These are phyloP conservation scores for Aleiodes alternator DNA, from an alignment of 2,888 invertebrate genomes.

Conservation along the genomic window DNA sequence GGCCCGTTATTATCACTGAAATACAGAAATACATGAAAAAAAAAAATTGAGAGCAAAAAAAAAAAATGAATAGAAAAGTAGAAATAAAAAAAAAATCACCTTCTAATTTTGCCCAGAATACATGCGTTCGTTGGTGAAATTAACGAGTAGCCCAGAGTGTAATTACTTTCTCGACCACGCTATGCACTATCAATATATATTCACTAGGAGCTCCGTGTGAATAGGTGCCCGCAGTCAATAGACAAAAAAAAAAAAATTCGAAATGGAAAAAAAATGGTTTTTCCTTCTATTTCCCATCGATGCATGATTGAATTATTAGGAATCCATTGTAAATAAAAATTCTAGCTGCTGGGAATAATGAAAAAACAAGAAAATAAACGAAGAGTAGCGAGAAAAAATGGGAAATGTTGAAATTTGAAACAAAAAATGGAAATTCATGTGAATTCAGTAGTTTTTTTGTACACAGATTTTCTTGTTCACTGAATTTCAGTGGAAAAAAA, in stretches of 20 bases:
- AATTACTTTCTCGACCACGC: conserved; percentile 34
- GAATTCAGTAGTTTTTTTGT: too few species aligned
- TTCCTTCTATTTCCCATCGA: background rate
- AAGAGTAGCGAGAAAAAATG: background rate
- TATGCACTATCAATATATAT: conserved; percentile 26
- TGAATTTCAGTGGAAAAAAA: too few species aligned
- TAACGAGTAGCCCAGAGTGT: conserved; percentile 28
- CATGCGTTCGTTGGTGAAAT: conserved; percentile 18
- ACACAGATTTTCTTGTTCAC: too few species aligned
- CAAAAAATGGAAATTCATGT: too few species aligned
- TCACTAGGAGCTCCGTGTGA: background rate
- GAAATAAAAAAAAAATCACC: conserved; percentile 18
- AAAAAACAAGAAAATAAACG: background rate
- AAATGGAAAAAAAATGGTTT: background rate
- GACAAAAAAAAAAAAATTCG: conserved; percentile 10
- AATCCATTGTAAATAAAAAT: conserved; percentile 5
- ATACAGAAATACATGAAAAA: conserved; percentile 3
- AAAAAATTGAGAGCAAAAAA: background rate
- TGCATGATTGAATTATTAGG: conserved; percentile 11
- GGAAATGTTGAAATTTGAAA: background rate
- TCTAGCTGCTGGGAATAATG: background rate
- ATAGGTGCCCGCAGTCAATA: conserved; percentile 9
- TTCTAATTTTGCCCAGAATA: conserved; percentile 28
- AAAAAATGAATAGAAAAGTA: background rate
- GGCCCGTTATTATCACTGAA: conserved; percentile 20